Percentiles rank a stretch among this genome's conserved stretches.
phyloP scores from a whole-genome alignment of 2,888 invertebrate species.

The Syrista parreyssii region DNA sequence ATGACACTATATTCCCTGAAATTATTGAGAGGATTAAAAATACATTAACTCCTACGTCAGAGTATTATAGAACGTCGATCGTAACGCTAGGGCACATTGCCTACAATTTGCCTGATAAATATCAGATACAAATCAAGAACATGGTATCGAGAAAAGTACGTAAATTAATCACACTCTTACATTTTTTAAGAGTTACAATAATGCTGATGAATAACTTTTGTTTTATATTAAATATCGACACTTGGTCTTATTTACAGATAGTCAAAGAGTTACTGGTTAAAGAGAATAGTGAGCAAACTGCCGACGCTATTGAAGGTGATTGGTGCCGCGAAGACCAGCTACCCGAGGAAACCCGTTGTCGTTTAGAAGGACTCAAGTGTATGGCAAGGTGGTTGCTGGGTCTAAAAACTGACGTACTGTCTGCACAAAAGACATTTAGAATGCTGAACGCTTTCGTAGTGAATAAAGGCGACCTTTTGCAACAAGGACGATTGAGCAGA shows the following conservation, averaged over 20 bases:
- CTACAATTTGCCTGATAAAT: conserved; percentile 89
- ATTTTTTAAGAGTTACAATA: neutral
- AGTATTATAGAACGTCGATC: conserved; percentile 91
- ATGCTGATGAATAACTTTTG: conserved; percentile 10
- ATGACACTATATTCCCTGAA: conserved; percentile 83
- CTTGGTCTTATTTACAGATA: conserved; percentile 71
- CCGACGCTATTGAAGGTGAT: conserved; percentile 69
- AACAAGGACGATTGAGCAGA: conserved; percentile 80
- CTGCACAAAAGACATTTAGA: conserved; percentile 93
- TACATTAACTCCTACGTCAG: conserved; percentile 79
- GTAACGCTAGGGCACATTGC: conserved; percentile 96
- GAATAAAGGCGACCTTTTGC: conserved; percentile 88
- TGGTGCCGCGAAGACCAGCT: conserved; percentile 91
- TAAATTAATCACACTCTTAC: conserved; percentile 8
- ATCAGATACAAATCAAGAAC: conserved; percentile 91
- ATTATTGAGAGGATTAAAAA: conserved; percentile 84
- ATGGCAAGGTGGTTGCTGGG: conserved; percentile 97
- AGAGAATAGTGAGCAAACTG: conserved; percentile 72
- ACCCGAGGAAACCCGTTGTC: conserved; percentile 91
- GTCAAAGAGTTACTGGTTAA: conserved; percentile 95
- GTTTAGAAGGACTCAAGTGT: conserved; percentile 94
- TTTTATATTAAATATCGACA: conserved; percentile 10
- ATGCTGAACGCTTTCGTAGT: conserved; percentile 94
- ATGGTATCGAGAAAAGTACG: conserved; percentile 89
- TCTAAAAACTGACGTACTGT: conserved; percentile 85